Evolutionary conservation across 2,888 invertebrate species (phyloP), one percentile per base, ranked within the genome.

Genomic region (Rotaria magnacalcarata): DNA sequence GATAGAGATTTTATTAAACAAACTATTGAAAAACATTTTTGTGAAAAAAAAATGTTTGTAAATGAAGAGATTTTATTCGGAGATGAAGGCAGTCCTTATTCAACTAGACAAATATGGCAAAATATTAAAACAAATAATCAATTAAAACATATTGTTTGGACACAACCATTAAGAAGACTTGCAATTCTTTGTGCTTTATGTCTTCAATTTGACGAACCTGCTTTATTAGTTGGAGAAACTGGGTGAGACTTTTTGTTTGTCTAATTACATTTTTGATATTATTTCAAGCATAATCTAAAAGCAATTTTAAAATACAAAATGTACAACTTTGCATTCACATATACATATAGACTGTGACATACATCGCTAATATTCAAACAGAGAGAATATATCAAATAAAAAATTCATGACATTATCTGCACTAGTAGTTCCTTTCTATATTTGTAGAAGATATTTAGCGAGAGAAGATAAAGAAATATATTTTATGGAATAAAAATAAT

Each of bases 191-290:
- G 93, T 85, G 92, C 92, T 16, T 91, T 97, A 92, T 95, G 97
- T 0, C 93, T 96, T 88, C 93, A 94, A 88, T 98, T 96, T 89
- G 93, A 95, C 88, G 99, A 99, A 90, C 98, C 99, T 0, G 95
- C 97, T 1, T 91, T 99, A 84, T 92, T 99, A 75, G 96, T 99
- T 0, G 99, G 99, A 19, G 97, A 97, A 90, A 99, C 99, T 1
- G 99, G 93, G 90, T 92, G 88, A 88, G 89, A 85, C n/a, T n/a
- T 19, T 84, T 14, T 84, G 52, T 19, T 52, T 67, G 8, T 52
- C 11, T 14, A 27, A 27, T n/a, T 1, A 67, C 10, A 7, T n/a
- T 58, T 58, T n/a, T n/a, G n/a, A 58, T 24, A 0, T 14, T 14
- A 52, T 14, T 24, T 14, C 14, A 34, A 34, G 34, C 34, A 34